phyloP scores from a whole-genome alignment of 1,140 invertebrate species.

The Andrena cerasifolii region DNA sequence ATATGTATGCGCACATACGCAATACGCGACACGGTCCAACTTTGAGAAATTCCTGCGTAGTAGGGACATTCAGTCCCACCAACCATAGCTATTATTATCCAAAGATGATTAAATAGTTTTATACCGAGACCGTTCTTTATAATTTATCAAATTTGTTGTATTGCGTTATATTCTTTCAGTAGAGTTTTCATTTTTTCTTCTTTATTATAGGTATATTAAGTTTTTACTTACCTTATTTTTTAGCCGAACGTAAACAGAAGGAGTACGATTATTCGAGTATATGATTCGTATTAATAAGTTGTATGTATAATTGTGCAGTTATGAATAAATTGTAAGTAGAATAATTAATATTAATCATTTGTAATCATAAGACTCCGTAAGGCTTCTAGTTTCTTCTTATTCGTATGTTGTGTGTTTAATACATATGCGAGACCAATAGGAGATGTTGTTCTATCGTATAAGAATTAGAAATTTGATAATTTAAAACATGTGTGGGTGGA shows the following conservation, averaged over 20 bases:
- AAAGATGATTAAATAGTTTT: not conserved
- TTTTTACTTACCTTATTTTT: too few species aligned
- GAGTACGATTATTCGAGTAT: too few species aligned
- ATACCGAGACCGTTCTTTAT: too few species aligned
- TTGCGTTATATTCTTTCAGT: too few species aligned
- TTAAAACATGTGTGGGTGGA: not conserved
- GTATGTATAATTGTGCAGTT: too few species aligned
- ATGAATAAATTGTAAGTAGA: not conserved
- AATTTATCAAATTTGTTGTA: too few species aligned
- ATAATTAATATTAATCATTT: not conserved
- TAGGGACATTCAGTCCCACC: conserved; percentile 9
- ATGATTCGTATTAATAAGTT: too few species aligned
- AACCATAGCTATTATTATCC: not conserved
- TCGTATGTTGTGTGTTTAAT: not conserved
- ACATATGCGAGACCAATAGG: not conserved
- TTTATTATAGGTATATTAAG: too few species aligned
- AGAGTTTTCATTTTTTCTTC: too few species aligned
- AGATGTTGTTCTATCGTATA: not conserved
- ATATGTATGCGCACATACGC: not conserved
- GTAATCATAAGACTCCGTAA: not conserved
- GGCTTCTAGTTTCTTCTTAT: not conserved
- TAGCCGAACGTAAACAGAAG: too few species aligned
- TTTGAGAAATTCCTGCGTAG: conserved; percentile 1
- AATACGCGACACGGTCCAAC: not conserved
- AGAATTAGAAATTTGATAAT: not conserved